Base-by-base conservation (phyloP, 2,888 invertebrate species). In the Heliconius sara region DNA sequence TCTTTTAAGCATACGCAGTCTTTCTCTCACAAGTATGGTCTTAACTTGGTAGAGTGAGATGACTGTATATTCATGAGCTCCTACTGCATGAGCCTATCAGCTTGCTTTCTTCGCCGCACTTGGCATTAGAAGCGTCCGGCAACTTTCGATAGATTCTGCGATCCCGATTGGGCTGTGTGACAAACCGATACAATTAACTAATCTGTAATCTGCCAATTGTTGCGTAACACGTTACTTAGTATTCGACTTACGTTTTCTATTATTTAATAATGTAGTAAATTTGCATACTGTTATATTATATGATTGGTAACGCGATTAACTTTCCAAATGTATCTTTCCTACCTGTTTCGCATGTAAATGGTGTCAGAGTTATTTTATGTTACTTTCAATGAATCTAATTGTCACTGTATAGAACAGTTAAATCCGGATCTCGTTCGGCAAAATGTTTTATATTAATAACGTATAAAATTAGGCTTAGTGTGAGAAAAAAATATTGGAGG, bases 101-200 rank as follows among this genome's bases (percentile, higher is more conserved):
- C 92, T 94, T 92, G 94, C 95, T 95, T 95, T 95, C 95, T 95
- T 95, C 89, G 91, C 90, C 91, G 94, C 95, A 93, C 94, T 94
- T 94, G 93, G 94, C 93, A 93, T 92, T 94, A 93, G 91, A 90
- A 88, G 91, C 90, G 94, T 94, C 95, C 92, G 94, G 93, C 93
- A 95, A 95, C 95, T 95, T 95, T 95, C 95, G 93, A 92, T 94
- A 87, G 89, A 89, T 87, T 89, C 89, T 85, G 86, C 85, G 83
- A 84, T 84, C 83, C 79, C 66, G 68, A 68, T 75, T 70, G 60
- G 63, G 70, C 78, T 80, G 75, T 77, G 52, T 80, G 66, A 81
- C 82, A 87, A 86, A 85, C 68, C 78, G 72, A 82, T 90, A 89
- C 88, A 92, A 92, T 93, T 93, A 91, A 86, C 87, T 86, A 85